Base-by-base conservation (phyloP, 2,797 vertebrate genomes). In the Scleropages formosus region DNA sequence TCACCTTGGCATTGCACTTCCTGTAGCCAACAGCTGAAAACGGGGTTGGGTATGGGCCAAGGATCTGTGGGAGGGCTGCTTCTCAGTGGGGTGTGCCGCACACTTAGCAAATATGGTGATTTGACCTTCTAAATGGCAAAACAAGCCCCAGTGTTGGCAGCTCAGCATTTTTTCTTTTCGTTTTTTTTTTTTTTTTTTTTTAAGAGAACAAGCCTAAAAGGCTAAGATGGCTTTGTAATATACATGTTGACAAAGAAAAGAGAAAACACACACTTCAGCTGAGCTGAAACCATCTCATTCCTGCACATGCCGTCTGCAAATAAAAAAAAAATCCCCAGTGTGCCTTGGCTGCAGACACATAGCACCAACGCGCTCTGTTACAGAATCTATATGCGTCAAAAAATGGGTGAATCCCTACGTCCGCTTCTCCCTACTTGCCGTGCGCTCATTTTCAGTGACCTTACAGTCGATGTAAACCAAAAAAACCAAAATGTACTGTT, bases 361-460 rank as follows among this genome's bases (percentile, higher is more conserved):
- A 67, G 60, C 15, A 75, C 39, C 22, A 44, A 8, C 27, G 6
- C 61, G 53, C 47, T 10, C 26, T 64, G 65, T 49, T 44, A 59
- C 58, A 24, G 39, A 77, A 66, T 31, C 64, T 39, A 49, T 72
- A 73, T 73, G 63, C 71, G 49, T 73, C 53, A 72, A 77, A 77
- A 7, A 46, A 27, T 51, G 2, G 65, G 31, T 26, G 63, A 60
- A 53, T 71, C 4, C 4, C 8, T 67, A 68, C 56, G 31, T 24
- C 24, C 51, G 22, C 65, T 58, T 62, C 22, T 4, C 24, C 76
- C 59, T 53, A 18, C 58, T 77, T 31, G 46, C 63, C 31, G 68
- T 49, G 61, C 76, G 58, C 16, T 53, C 61, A 24, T 65, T 62
- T 60, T 74, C 7, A 65, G 53, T 74, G 22, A 58, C 71, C 53